Evolutionary conservation across 2,797 vertebrate species (phyloP), one percentile per base, ranked within the genome.

Genomic region (Clarias pachynema): DNA sequence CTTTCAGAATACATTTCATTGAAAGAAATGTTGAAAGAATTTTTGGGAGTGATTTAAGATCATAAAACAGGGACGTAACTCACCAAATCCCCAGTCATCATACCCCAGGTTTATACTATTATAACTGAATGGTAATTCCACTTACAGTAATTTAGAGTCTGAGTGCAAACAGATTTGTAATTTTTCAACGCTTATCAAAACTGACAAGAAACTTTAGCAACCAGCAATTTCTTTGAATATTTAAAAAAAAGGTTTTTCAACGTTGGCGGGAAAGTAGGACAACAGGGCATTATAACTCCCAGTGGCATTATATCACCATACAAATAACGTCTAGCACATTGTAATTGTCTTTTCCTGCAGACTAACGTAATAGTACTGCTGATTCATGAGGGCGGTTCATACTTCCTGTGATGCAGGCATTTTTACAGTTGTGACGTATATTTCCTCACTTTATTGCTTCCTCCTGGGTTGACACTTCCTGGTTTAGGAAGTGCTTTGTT

Each of bases 401-500:
- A 91, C 89, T 92, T 94, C 92, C 93, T 90, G 86, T 29, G 24
- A 80, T 29, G 40, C 31, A 16, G 59, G 26, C 77, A 26, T 59
- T 26, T 65, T 80, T 66, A 49, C 40, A 12, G 79, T 20, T 65
- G 73, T 81, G 68, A 78, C 31, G 31, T 40, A 82, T 77, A 88
- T 79, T 79, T 81, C 88, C 84, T 93, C 92, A 91, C 93, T 87
- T 84, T 66, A 10, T 57, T 26, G 60, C 40, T 79, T 88, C 20
- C 22, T 88, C 20, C 22, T 85, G 77, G 91, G 80, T 79, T 87
- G 89, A 83, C 15, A 88, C 86, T 92, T 93, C 91, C 89, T 89
- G 65, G 24, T 84, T 87, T 22, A 53, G 79, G 62, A 81, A 31
- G 62, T 66, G 29, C 62, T 81, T 66, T 81, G n/a, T 49, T 66